Percentiles rank a stretch among this genome's conserved stretches.
Conservation (phyloP, 2,797 vertebrate species). For the Malurus leucopterus region DNA sequence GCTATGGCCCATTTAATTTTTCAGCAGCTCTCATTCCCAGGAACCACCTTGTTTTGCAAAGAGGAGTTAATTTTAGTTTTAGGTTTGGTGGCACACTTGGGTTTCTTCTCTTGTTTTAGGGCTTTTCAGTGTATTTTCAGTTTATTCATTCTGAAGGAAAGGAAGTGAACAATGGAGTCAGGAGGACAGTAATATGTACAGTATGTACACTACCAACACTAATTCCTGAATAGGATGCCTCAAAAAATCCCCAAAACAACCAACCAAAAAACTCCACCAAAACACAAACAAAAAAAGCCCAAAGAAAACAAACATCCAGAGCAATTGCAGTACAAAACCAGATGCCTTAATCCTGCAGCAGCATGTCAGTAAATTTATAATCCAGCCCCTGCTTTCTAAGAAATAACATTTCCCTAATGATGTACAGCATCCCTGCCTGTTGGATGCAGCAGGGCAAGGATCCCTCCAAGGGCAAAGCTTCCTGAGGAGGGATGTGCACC, state of each 20-base stretch:
- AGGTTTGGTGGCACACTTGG: background rate
- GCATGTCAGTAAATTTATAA: background rate
- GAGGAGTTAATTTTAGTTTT: background rate
- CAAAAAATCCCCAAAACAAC: background rate
- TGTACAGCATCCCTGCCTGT: background rate
- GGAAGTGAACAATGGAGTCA: background rate
- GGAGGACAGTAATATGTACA: background rate
- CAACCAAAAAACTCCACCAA: background rate
- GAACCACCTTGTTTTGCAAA: background rate
- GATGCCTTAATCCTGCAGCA: background rate
- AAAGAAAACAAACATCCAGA: background rate
- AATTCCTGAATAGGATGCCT: background rate
- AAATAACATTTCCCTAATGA: background rate
- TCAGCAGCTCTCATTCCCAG: background rate
- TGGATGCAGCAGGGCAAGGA: background rate
- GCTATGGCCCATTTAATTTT: background rate
- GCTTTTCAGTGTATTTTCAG: background rate
- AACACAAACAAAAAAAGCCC: background rate
- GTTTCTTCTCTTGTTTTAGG: background rate
- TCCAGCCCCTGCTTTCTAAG: background rate
- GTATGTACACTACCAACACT: background rate
- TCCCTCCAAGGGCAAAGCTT: background rate
- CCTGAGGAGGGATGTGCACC: fast-evolving
- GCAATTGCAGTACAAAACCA: background rate
- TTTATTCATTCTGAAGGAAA: background rate